These are phyloP conservation scores for Lepus europaeus DNA, from an alignment of 2,113 vertebrate species.

Conservation along the genomic window DNA sequence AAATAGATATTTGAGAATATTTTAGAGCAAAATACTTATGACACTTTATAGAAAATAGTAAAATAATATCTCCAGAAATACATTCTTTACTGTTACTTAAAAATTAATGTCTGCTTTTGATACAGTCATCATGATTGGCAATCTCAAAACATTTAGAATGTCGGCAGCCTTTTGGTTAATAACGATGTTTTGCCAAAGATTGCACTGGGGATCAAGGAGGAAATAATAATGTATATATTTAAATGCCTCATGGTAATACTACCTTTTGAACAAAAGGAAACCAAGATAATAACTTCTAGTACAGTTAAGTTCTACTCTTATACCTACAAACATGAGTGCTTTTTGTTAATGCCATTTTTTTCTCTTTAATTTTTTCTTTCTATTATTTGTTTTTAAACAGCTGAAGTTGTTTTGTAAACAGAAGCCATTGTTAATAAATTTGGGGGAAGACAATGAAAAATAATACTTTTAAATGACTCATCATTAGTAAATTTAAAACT, in stretches of 20 bases:
- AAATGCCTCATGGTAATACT: background rate
- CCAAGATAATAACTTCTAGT: slow-evolving; percentile 27
- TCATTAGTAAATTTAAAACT: slow-evolving; percentile 75
- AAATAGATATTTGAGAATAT: slow-evolving; percentile 22
- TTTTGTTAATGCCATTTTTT: slow-evolving; percentile 45
- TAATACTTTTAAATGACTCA: slow-evolving; percentile 56
- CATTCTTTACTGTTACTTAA: background rate
- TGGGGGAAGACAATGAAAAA: slow-evolving; percentile 71
- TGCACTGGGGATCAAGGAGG: background rate
- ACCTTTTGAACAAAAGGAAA: slow-evolving; percentile 25
- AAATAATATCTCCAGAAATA: slow-evolving; percentile 51
- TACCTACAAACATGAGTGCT: background rate
- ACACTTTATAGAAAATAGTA: slow-evolving; percentile 55
- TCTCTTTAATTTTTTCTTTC: slow-evolving; percentile 3
- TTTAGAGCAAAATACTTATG: slow-evolving; percentile 56
- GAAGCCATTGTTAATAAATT: slow-evolving; percentile 60
- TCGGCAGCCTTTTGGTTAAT: background rate
- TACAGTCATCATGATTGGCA: slow-evolving; percentile 9
- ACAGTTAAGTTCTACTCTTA: slow-evolving; percentile 32
- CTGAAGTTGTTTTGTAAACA: slow-evolving; percentile 52
- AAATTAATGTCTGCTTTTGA: slow-evolving; percentile 24
- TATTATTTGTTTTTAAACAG: slow-evolving; percentile 54
- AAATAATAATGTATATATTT: background rate
- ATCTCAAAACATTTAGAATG: slow-evolving; percentile 36
- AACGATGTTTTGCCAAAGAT: slow-evolving; percentile 13